phyloP scores from a whole-genome alignment of 2,797 vertebrate genomes.

The Perodicticus potto region DNA sequence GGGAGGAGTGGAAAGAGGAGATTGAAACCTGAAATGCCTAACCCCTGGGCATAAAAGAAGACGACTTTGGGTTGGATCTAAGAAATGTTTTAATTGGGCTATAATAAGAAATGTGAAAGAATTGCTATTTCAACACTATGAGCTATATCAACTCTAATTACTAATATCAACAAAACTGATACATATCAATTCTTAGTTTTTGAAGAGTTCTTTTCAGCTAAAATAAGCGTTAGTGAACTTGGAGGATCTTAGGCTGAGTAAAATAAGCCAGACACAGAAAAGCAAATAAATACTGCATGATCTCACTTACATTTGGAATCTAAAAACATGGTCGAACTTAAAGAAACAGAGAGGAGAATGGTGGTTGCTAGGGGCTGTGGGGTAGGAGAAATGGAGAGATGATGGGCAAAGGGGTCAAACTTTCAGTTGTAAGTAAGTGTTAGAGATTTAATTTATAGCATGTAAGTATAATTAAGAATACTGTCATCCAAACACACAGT shows the following conservation, averaged over 20 bases:
- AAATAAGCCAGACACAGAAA: neutral
- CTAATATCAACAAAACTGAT: neutral
- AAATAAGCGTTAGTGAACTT: slow-evolving; percentile 16
- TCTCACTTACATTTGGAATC: neutral
- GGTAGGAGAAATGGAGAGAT: neutral
- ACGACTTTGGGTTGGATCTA: neutral
- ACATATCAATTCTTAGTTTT: neutral
- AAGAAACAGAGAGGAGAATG: neutral
- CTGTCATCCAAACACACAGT: neutral
- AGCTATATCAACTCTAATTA: neutral
- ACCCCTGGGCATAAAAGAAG: neutral
- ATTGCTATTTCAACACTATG: neutral
- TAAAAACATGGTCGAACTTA: neutral
- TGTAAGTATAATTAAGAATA: neutral
- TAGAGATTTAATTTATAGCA: neutral
- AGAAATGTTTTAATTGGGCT: neutral
- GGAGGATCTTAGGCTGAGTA: neutral
- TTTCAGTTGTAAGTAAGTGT: neutral
- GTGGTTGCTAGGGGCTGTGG: neutral
- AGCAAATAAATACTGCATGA: neutral
- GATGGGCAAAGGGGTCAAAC: neutral
- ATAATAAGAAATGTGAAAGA: neutral
- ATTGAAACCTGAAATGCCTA: neutral
- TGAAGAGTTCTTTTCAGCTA: neutral
- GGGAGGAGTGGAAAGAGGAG: neutral